A percentile compares a stretch with the other conserved stretches of the same genome.
These are phyloP conservation scores for Orthosia incerta DNA, from an alignment of 2,888 invertebrate genomes.

Conservation along the genomic window DNA sequence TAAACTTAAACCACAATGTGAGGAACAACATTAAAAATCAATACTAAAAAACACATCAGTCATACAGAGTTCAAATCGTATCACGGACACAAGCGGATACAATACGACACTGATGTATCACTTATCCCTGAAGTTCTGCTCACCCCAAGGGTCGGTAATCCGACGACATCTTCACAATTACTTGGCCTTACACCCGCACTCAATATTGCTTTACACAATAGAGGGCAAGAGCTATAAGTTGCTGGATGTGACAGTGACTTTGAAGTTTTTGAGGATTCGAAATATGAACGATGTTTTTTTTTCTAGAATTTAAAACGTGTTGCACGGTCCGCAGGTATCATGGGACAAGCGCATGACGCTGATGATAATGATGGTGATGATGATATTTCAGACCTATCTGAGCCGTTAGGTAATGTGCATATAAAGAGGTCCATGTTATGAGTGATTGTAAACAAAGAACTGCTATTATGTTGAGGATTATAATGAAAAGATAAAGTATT, in stretches of 20 bases:
- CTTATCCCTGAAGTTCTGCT: constrained; percentile 73
- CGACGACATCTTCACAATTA: constrained; percentile 87
- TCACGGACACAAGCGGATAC: constrained; percentile 70
- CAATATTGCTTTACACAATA: constrained; percentile 84
- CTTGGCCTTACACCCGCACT: constrained; percentile 86
- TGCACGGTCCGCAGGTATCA: too few species aligned
- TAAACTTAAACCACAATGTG: background rate
- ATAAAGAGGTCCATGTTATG: background rate
- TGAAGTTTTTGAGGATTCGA: background rate
- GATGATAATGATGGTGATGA: too few species aligned
- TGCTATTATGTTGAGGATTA: too few species aligned
- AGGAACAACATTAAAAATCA: constrained; percentile 19
- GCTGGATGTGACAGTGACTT: constrained; percentile 25
- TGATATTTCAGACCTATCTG: background rate
- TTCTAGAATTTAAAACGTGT: too few species aligned
- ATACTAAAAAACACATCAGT: constrained; percentile 54
- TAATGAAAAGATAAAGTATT: too few species aligned
- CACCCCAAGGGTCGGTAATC: constrained; percentile 78
- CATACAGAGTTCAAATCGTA: constrained; percentile 60
- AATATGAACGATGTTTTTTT: background rate
- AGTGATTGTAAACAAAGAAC: background rate
- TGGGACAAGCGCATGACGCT: too few species aligned
- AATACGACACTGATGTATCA: constrained; percentile 87
- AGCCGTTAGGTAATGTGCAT: background rate
- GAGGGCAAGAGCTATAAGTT: constrained; percentile 46